Evolutionary conservation across 2,113 vertebrate species (phyloP), one percentile per base, ranked within the genome.

Genomic region (Hyperopisus bebe): DNA sequence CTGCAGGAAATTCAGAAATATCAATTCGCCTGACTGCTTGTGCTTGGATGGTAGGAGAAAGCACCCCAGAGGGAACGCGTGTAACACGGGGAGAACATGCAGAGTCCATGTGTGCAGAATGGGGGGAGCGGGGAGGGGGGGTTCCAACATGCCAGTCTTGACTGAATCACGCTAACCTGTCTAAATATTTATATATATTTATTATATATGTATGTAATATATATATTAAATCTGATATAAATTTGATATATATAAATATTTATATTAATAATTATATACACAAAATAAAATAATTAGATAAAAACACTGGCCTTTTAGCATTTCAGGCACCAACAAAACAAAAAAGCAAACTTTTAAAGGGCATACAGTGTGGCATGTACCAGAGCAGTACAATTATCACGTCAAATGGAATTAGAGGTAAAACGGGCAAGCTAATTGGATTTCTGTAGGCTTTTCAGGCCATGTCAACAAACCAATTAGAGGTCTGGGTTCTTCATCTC

Each of bases 401-500:
- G 47, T 86, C 44, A 15, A 86, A 51, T n/a, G 5, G 70, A 88
- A 70, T 88, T 50, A 51, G 31, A 11, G 62, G 88, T 83, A 51
- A 86, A 87, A 53, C 4, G 82, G 62, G 27, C 35, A 24, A 48
- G 19, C 31, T 86, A 85, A 90, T 74, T 89, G 42, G 70, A 87
- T 70, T 62, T 31, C 55, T 51, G 35, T 86, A 31, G 13, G 83
- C 27, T 80, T 85, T 62, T 48, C 21, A 27, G 42, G 19, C 13
- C 46, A 77, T 87, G 88, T 87, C 90, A 84, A 88, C 88, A 88
- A 48, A 62, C 27, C 85, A 89, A 66, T 91, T 47, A 87, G n/a
- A 62, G 87, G 44, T 51, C 74, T 35, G 53, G n/a, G 13, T 6
- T 74, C 58, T 44, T 62, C 66, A 21, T 31, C 46, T 9, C 42